Conservation (phyloP, 2,797 vertebrate species). For the Eremophila alpestris region DNA sequence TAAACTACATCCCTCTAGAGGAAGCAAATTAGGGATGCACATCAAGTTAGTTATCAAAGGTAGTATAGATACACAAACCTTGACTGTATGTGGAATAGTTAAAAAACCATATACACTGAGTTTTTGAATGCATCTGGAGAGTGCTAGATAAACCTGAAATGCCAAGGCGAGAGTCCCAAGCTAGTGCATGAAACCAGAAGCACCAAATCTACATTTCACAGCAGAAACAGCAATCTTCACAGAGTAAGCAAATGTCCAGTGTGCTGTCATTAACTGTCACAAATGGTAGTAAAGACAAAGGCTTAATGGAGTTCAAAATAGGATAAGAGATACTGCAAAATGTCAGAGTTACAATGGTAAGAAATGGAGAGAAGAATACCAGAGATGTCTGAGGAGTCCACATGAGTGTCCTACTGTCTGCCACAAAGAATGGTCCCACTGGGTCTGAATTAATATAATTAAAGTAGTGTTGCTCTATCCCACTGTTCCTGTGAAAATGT, state of each 20-base stretch:
- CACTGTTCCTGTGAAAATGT: not conserved
- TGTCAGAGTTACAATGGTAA: not conserved
- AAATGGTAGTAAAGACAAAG: not conserved
- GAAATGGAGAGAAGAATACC: not conserved
- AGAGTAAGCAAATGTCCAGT: not conserved
- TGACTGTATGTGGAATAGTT: not conserved
- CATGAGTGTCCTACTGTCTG: not conserved
- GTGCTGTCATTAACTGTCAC: not conserved
- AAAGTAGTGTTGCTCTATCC: not conserved
- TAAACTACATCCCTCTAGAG: not conserved
- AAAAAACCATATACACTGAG: not conserved
- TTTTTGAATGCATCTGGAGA: not conserved
- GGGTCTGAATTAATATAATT: not conserved
- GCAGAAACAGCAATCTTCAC: not conserved
- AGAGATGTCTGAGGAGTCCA: not conserved
- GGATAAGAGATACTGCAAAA: not conserved
- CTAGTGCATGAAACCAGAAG: not conserved
- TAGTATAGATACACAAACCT: not conserved
- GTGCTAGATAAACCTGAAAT: not conserved
- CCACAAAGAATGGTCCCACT: not conserved
- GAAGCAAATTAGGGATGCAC: not conserved
- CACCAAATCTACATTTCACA: not conserved
- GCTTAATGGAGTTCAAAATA: not conserved
- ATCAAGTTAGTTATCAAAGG: not conserved
- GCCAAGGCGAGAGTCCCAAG: not conserved